phyloP scores from a whole-genome alignment of 1,140 invertebrate species.

The Cyclina sinensis region DNA sequence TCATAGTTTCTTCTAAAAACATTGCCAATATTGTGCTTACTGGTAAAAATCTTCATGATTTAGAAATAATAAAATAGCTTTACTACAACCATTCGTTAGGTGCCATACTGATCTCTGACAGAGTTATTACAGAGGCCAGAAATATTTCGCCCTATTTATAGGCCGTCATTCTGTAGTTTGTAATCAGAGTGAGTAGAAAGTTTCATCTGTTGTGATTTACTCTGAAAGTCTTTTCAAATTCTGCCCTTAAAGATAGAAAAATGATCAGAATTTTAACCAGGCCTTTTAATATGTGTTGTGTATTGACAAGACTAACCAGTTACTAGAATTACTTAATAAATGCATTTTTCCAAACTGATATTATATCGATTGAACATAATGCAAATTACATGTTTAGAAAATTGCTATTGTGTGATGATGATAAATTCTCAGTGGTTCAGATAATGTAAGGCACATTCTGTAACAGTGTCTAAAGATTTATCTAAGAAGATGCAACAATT shows the following conservation, averaged over 20 bases:
- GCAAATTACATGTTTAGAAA: constrained; percentile 9
- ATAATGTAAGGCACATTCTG: neutral
- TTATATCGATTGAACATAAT: constrained; percentile 7
- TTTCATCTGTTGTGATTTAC: neutral
- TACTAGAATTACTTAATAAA: neutral
- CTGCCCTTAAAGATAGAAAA: too few relatives aligned
- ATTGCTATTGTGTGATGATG: neutral
- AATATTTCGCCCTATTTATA: neutral
- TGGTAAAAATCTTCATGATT: too few relatives aligned
- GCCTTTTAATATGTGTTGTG: neutral
- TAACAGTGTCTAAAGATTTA: neutral
- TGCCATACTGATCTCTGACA: too few relatives aligned
- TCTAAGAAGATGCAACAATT: neutral
- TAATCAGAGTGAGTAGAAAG: neutral
- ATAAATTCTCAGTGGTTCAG: neutral
- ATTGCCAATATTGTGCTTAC: too few relatives aligned
- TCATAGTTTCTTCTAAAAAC: too few relatives aligned
- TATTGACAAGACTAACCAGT: neutral
- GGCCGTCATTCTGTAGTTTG: neutral
- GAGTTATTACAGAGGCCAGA: neutral
- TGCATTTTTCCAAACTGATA: neutral
- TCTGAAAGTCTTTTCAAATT: too few relatives aligned
- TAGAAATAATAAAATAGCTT: too few relatives aligned
- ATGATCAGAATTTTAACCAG: neutral
- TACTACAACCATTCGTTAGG: too few relatives aligned